phyloP scores from a whole-genome alignment of 1,140 invertebrate genomes.

The Tribolium madens region DNA sequence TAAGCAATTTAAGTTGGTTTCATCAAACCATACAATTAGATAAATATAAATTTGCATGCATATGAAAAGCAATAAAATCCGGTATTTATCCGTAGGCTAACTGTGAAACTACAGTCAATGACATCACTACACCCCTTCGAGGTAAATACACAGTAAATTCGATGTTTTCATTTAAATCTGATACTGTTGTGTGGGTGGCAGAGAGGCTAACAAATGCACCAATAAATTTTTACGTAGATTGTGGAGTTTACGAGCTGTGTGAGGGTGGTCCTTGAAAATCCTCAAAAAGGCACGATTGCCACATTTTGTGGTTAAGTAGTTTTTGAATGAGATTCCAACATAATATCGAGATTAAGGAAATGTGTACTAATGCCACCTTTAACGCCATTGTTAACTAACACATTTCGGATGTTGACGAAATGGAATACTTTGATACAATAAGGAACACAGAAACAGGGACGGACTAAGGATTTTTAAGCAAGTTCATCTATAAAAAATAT shows the following conservation, averaged over 20 bases:
- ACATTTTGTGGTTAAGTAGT: slow-evolving; percentile 27
- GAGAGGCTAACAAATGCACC: background rate
- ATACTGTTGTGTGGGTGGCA: slow-evolving; percentile 17
- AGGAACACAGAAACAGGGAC: background rate
- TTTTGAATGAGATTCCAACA: slow-evolving; percentile 17
- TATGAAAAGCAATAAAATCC: slow-evolving; percentile 18
- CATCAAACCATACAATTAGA: slow-evolving; percentile 29
- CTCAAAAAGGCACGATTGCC: slow-evolving; percentile 25
- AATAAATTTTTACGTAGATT: background rate
- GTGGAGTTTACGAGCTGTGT: background rate
- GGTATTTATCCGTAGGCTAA: slow-evolving; percentile 21
- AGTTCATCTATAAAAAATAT: no score
- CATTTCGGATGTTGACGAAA: slow-evolving; percentile 34
- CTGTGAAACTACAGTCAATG: slow-evolving; percentile 17
- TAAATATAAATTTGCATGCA: slow-evolving; percentile 22
- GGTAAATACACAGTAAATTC: background rate
- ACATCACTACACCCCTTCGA: background rate
- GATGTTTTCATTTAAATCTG: background rate
- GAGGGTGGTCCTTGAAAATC: slow-evolving; percentile 15
- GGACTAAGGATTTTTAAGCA: background rate
- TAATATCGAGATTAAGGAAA: slow-evolving; percentile 36
- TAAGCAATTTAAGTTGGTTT: slow-evolving; percentile 13
- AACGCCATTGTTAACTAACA: slow-evolving; percentile 16
- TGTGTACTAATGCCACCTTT: slow-evolving; percentile 28
- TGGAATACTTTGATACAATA: slow-evolving; percentile 18